These are phyloP conservation scores for Mirounga angustirostris DNA, from an alignment of 2,113 vertebrate genomes.

Conservation along the genomic window DNA sequence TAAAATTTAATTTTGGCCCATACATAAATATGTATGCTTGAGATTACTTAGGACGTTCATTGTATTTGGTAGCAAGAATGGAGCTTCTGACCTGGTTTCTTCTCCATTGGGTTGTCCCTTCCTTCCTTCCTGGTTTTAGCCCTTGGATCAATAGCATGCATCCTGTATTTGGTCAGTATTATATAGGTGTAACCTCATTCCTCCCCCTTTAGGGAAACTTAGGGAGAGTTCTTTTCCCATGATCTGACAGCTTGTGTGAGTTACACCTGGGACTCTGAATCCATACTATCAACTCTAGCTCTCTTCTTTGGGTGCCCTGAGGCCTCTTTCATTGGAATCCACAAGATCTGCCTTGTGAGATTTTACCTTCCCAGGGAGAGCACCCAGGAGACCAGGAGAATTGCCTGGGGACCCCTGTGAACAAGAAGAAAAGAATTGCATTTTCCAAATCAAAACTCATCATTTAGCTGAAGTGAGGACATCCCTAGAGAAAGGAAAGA, in stretches of 20 bases:
- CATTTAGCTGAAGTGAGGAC: background rate
- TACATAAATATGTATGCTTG: background rate
- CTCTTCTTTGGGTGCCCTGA: background rate
- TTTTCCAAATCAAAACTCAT: background rate
- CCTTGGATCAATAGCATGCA: background rate
- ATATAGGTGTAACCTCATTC: background rate
- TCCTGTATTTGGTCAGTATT: background rate
- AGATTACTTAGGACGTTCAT: background rate
- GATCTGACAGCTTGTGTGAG: background rate
- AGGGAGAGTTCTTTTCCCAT: background rate
- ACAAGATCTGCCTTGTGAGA: background rate
- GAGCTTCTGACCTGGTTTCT: background rate
- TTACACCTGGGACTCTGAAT: background rate
- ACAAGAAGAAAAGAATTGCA: constrained; percentile 15
- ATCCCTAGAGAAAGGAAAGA: background rate
- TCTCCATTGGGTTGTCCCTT: background rate
- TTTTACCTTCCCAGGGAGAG: background rate
- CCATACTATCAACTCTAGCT: background rate
- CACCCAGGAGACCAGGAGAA: background rate
- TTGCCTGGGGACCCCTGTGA: background rate
- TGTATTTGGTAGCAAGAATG: background rate
- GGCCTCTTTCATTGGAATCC: background rate
- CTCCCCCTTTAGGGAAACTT: background rate
- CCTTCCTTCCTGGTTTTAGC: background rate
- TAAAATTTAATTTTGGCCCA: constrained; percentile 12